Base-by-base conservation (phyloP, 2,113 vertebrate species). In the Jacana jacana region DNA sequence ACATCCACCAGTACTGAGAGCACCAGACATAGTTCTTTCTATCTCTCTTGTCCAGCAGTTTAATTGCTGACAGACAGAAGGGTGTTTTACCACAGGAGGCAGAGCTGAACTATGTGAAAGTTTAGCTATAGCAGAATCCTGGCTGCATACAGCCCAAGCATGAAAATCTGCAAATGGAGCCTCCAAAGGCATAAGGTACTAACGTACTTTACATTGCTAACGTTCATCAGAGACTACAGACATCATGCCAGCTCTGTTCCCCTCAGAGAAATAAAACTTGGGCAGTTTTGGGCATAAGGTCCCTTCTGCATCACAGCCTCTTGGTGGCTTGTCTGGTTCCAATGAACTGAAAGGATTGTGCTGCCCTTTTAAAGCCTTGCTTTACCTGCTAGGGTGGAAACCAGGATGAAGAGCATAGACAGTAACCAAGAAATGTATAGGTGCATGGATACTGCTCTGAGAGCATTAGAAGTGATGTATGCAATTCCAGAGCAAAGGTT, bases 371-470 rank as follows among this genome's bases (percentile, higher is more conserved):
- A 51, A 84, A 73, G 46, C 13, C 22, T 10, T 39, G 5, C 25
- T 49, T 75, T 72, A 20, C 7, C 40, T 81, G 11, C 65, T 89
- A n/a, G 5, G 8, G 3, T 69, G 24, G 30, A 68, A 72, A 51
- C 33, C 14, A 33, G 27, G 23, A 18, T 55, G 44, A 42, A 78
- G 16, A 66, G 14, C 22, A 76, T 3, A 63, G 58, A 4, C 8
- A 0, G 0, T 37, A 63, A 52, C 8, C 0, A 2, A 70, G 28
- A 44, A 73, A 24, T 8, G 2, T 48, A 7, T 22, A 44, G 6
- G 8, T 57, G 37, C 40, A 19, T 6, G 37, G 12, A 5, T 52
- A 11, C 49, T 69, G 51, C 48, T 84, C 31, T 63, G 60, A 84
- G 31, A 23, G 25, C 65, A 42, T 58, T 39, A 40, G 37, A 66